Conservation (phyloP, 2,888 invertebrate species). For the Nycteola revayana region DNA sequence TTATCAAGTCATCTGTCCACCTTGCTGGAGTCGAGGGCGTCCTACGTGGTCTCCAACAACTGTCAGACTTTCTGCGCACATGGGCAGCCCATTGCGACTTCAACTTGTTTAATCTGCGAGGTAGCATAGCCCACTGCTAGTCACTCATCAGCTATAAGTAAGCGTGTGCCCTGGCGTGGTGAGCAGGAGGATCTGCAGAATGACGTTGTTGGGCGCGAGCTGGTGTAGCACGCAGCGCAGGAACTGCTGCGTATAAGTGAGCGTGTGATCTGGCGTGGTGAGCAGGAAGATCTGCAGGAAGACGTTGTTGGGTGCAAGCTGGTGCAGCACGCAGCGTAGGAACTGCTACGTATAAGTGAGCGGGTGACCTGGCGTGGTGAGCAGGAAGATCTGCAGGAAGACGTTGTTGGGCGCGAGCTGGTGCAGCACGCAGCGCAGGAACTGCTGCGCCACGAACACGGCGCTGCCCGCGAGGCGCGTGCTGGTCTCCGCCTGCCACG, state of each 20-base stretch:
- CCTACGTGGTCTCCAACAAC: too few relatives aligned
- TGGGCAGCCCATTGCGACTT: too few relatives aligned
- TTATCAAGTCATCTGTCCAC: too few relatives aligned
- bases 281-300: conserved; percentile 98
- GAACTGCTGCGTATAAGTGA: conserved; percentile 98
- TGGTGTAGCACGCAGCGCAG: conserved; percentile 97
- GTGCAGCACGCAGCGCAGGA: conserved; percentile 97
- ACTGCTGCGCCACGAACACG: conserved; percentile 97
- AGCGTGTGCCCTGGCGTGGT: conserved; percentile 92
- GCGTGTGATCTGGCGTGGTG: conserved; percentile 91
- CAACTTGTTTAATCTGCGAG: too few relatives aligned
- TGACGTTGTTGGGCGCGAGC: conserved; percentile 97
- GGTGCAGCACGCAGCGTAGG: conserved; percentile 96
- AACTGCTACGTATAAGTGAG: conserved; percentile 91
- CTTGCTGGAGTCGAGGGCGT: too few relatives aligned
- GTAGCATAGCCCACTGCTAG: too few relatives aligned
- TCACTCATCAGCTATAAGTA: too few relatives aligned
- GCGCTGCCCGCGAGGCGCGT: conserved; percentile 96
- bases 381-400: conserved; percentile 97
- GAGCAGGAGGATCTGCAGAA: conserved; percentile 96
- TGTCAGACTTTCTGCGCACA: too few relatives aligned
- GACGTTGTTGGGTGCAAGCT: conserved; percentile 97
- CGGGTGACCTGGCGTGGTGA: conserved; percentile 87
- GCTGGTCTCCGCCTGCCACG: conserved; percentile 94
- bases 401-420: conserved; percentile 98